These are phyloP conservation scores for Marronus borbonicus DNA, from an alignment of 2,888 invertebrate species.

Conservation along the genomic window DNA sequence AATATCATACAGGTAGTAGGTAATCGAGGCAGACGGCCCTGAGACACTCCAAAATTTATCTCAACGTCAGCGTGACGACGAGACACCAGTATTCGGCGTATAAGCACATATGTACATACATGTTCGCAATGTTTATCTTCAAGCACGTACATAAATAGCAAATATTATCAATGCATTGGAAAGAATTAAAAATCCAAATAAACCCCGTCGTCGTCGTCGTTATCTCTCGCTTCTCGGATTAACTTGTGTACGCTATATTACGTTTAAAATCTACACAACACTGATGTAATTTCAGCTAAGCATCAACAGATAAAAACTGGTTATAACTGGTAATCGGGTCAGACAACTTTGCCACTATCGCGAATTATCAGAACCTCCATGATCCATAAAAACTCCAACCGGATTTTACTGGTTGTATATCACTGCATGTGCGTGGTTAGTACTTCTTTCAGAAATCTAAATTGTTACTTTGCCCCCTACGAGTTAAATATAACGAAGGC, in stretches of 20 bases:
- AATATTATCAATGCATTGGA: background rate
- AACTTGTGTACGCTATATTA: background rate
- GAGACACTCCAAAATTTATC: slow-evolving; percentile 19
- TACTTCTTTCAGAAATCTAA: slow-evolving; percentile 59
- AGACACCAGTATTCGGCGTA: background rate
- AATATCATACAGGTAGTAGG: slow-evolving; percentile 14
- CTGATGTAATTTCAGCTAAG: slow-evolving; percentile 42
- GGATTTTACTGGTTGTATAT: slow-evolving; percentile 74
- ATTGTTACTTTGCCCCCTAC: slow-evolving; percentile 65
- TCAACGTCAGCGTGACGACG: background rate
- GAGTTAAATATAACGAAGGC: slow-evolving; percentile 35
- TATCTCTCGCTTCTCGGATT: slow-evolving; percentile 17
- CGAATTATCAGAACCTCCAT: slow-evolving; percentile 71
- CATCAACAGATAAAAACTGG: slow-evolving; percentile 37
- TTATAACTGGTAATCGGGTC: slow-evolving; percentile 44
- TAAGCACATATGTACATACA: background rate
- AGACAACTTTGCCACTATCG: slow-evolving; percentile 42
- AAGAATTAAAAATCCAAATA: slow-evolving; percentile 13
- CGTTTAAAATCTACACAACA: slow-evolving; percentile 5
- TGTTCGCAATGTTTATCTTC: background rate
- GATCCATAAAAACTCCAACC: slow-evolving; percentile 74
- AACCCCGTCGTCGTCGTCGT: background rate
- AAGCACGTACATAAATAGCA: slow-evolving; percentile 16
- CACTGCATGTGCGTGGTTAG: slow-evolving; percentile 63
- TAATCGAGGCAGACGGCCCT: slow-evolving; percentile 3